Evolutionary conservation across 2,888 invertebrate genomes (phyloP).

Genomic region (Erpobdella octoculata): DNA sequence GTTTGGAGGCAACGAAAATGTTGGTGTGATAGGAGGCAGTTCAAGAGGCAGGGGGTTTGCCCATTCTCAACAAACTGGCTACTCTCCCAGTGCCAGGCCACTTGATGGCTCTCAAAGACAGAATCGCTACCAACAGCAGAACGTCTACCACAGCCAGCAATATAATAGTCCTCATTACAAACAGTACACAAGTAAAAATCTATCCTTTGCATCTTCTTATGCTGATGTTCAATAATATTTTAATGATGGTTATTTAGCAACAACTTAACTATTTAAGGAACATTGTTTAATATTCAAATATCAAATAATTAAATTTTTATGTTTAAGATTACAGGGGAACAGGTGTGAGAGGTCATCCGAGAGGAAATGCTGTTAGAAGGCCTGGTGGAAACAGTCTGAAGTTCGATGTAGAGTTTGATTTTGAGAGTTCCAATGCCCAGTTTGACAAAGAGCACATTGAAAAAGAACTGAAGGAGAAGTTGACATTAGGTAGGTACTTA

Average conservation of each 20-base stretch:
- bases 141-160: not conserved
- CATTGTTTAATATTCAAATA: too few relatives aligned
- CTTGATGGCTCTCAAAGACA: not conserved
- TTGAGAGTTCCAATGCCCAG: slow-evolving; percentile 93
- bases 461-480: slow-evolving; percentile 68
- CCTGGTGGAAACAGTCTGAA: slow-evolving; percentile 58
- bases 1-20: not conserved
- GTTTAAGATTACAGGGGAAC: not conserved
- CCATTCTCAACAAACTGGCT: too few relatives aligned
- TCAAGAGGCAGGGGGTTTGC: too few relatives aligned
- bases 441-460: slow-evolving; percentile 74
- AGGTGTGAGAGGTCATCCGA: not conserved
- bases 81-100: too few relatives aligned
- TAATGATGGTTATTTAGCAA: too few relatives aligned
- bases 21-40: not conserved
- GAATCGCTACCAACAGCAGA: not conserved
- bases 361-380: slow-evolving; percentile 7
- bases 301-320: too few relatives aligned
- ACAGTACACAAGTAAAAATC: not conserved
- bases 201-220: not conserved
- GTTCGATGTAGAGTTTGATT: slow-evolving; percentile 94
- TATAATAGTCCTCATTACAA: slow-evolving; percentile 1
- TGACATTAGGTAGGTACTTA: slow-evolving; percentile 59
- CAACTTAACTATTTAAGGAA: not conserved
- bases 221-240: too few relatives aligned